Evolutionary conservation across 2,888 invertebrate species (phyloP).

Genomic region (Mycalesis mineus): DNA sequence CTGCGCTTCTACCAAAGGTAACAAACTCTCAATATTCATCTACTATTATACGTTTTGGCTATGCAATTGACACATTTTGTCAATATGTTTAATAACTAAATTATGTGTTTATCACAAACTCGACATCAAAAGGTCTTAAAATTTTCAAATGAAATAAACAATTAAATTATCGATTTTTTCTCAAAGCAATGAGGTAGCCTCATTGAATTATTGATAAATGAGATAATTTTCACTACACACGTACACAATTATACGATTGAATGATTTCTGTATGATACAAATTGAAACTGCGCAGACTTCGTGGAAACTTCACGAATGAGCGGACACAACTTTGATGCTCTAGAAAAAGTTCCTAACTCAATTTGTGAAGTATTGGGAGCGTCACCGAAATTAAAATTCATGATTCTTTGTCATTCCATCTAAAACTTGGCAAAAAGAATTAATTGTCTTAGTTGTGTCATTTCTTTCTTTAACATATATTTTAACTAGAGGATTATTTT

Average conservation of each 20-base stretch:
- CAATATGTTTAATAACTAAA: too few relatives aligned
- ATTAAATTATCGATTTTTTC: too few relatives aligned
- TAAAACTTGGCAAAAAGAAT: constrained; percentile 4
- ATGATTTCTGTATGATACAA: not conserved
- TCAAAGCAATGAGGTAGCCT: too few relatives aligned
- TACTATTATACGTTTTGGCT: too few relatives aligned
- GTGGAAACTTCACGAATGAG: not conserved
- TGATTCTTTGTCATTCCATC: not conserved
- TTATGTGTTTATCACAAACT: too few relatives aligned
- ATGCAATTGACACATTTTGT: too few relatives aligned
- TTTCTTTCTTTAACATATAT: not conserved
- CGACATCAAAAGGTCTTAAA: too few relatives aligned
- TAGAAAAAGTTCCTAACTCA: not conserved
- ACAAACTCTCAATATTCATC: too few relatives aligned
- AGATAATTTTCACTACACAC: not conserved
- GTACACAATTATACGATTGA: not conserved
- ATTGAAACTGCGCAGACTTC: not conserved
- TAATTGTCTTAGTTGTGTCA: constrained; percentile 3
- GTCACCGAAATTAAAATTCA: constrained; percentile 9
- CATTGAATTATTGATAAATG: too few relatives aligned
- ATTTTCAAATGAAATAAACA: too few relatives aligned
- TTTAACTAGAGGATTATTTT: not conserved
- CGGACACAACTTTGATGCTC: not conserved
- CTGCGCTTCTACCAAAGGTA: too few relatives aligned
- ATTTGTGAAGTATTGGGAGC: not conserved